Evolutionary conservation across 2,888 invertebrate genomes (phyloP).

Genomic region (Oscheius sp.): DNA sequence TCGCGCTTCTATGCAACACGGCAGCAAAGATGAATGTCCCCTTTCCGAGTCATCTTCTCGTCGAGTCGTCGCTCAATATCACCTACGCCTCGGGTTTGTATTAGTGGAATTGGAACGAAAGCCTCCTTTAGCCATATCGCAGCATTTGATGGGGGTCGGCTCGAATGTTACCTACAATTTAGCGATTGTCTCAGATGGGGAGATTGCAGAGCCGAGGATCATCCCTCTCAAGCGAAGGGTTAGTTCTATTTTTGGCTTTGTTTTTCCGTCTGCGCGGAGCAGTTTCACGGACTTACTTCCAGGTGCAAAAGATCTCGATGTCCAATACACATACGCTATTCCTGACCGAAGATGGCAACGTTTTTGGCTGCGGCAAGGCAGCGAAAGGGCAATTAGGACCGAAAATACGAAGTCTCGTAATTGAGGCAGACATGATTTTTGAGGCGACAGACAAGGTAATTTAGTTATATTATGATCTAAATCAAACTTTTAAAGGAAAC

Average conservation of each 20-base stretch:
- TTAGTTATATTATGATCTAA: background rate
- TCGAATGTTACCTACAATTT: constrained; percentile 18
- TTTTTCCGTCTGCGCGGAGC: background rate
- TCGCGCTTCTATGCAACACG: background rate
- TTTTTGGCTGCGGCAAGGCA: constrained; percentile 26
- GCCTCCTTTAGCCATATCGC: background rate
- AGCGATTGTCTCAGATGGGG: background rate
- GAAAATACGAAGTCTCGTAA: background rate
- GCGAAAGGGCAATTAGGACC: background rate
- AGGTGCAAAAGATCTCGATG: constrained; percentile 31
- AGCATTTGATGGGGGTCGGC: constrained; percentile 6
- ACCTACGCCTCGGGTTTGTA: background rate
- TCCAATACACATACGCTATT: constrained; percentile 23
- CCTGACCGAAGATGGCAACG: background rate
- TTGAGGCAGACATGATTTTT: constrained; percentile 2
- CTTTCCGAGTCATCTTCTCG: constrained; percentile 17
- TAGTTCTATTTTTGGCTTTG: background rate
- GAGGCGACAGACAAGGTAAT: background rate
- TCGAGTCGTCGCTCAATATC: background rate
- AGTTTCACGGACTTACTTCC: background rate
- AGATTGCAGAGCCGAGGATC: background rate
- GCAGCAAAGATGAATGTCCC: background rate
- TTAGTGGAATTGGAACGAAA: background rate
- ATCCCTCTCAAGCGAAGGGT: no score
- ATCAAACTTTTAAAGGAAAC: background rate